Evolutionary conservation across 2,888 invertebrate genomes (phyloP).

Genomic region (Chrysodeixis includens): DNA sequence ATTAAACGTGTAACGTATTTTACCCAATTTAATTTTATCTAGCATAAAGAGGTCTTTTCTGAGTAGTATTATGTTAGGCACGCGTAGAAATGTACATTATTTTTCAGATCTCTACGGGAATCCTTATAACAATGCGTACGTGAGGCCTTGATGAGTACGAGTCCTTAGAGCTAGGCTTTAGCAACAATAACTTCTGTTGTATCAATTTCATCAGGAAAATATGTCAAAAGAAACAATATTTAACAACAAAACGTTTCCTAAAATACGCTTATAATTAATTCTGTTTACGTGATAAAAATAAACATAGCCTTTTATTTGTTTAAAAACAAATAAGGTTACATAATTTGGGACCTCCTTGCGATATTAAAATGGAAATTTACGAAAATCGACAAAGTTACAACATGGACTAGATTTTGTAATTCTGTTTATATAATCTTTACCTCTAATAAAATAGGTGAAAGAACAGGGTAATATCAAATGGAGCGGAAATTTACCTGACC

Average conservation of each 20-base stretch:
- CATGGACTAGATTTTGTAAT: neutral
- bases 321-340: neutral
- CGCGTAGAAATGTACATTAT: conserved; percentile 9
- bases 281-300: neutral
- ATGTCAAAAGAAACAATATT: neutral
- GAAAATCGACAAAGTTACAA: neutral
- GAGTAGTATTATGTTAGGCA: too few species aligned
- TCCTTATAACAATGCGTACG: conserved; percentile 9
- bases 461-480: neutral
- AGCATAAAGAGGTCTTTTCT: too few species aligned
- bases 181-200: conserved; percentile 11
- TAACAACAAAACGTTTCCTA: neutral
- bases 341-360: neutral
- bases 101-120: conserved; percentile 12
- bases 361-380: neutral
- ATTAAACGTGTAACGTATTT: too few species aligned
- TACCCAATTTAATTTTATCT: too few species aligned
- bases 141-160: neutral
- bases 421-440: neutral
- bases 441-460: neutral
- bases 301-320: neutral
- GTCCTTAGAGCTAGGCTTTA: conserved; percentile 15
- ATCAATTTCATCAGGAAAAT: conserved; percentile 3
- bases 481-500: neutral
- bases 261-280: neutral